Evolutionary conservation across 2,888 invertebrate genomes (phyloP).

Genomic region (Charanyca ferruginea): DNA sequence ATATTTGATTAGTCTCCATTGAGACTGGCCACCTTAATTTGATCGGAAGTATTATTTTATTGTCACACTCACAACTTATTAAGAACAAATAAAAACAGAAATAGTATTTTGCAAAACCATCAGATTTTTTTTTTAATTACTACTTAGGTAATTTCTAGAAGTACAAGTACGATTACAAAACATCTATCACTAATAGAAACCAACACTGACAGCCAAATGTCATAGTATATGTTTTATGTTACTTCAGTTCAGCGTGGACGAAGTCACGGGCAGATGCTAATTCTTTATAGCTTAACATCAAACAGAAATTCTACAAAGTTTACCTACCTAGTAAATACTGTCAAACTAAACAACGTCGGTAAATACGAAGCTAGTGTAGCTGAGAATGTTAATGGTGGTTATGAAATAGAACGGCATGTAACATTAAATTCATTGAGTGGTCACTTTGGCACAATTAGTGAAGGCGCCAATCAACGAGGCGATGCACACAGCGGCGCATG

Average conservation of each 20-base stretch:
- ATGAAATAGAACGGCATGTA: slow-evolving; percentile 65
- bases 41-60: no score
- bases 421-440: slow-evolving; percentile 79
- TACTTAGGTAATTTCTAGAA: no score
- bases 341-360: slow-evolving; percentile 31
- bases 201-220: no score
- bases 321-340: slow-evolving; percentile 1
- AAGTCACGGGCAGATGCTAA: no score
- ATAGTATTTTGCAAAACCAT: background rate
- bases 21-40: no score
- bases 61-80: background rate
- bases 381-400: slow-evolving; percentile 67
- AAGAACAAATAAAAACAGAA: background rate
- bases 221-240: no score
- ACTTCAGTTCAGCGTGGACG: no score
- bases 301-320: slow-evolving; percentile 4
- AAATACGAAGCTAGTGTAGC: slow-evolving; percentile 36
- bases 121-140: no score
- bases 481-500: slow-evolving; percentile 38
- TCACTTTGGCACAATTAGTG: slow-evolving; percentile 83
- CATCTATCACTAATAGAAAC: no score
- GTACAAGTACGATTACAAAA: no score
- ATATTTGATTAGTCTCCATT: background rate
- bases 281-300: background rate
- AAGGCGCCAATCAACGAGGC: slow-evolving; percentile 77